Base-by-base conservation (phyloP, 2,113 vertebrate species). In the Phodopus roborovskii region DNA sequence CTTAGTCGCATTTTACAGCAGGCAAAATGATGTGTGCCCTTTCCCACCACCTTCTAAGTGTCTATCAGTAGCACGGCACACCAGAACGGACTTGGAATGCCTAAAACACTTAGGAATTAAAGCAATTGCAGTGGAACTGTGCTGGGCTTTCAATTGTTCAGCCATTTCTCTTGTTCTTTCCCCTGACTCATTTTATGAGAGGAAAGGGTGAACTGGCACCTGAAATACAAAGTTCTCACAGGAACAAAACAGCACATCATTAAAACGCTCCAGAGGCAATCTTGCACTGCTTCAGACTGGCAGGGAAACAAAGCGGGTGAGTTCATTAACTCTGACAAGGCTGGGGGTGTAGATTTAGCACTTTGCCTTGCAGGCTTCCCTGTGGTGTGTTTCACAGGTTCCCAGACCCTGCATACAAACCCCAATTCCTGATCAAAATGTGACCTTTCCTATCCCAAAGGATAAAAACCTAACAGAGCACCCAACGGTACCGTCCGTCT, bases 181-280 rank as follows among this genome's bases (percentile, higher is more conserved):
- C n/a, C 79, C 83, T 70, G 90, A 94, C 58, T 96, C 92, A 90
- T 90, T 94, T 94, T 96, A 91, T 60, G 73, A 88, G 62, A 97
- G 70, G 68, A 90, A 93, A 96, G 68, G 60, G 96, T 92, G 85
- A 94, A 92, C 33, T 96, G 97, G 84, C 95, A 97, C 68, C 96
- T 95, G 48, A 97, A 96, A 89, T 95, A 89, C 26, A 78, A 88
- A 88, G 90, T 42, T 78, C 50, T 91, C 93, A 91, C 60, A 91
- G 82, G 90, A 96, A 94, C 93, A 94, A 79, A 96, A 82, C 48
- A 88, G 93, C 70, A 78, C 93, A 66, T 83, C 71, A 56, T 22
- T 92, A 82, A 90, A 92, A 93, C 84, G 73, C 56, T 88, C 85
- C 68, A 50, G 64, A 95, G 90, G 81, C 66, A 82, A 77, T 12